phyloP scores from a whole-genome alignment of 1,140 invertebrate species.

The Anastrepha ludens region DNA sequence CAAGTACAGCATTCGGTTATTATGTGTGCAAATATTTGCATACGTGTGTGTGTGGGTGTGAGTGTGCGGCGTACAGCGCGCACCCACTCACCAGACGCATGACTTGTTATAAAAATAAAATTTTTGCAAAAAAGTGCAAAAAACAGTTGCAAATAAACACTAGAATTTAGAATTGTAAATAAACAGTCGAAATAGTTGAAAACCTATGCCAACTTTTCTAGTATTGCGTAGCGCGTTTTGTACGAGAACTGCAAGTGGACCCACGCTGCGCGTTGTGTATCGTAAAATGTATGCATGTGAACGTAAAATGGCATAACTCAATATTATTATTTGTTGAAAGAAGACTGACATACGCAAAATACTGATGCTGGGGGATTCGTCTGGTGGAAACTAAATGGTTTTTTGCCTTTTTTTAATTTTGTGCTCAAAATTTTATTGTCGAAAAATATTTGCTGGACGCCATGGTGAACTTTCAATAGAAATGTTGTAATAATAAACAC shows the following conservation, averaged over 20 bases:
- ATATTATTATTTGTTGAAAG: no score
- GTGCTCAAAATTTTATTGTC: no score
- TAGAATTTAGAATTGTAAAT: conserved; percentile 44
- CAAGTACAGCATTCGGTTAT: conserved; percentile 22
- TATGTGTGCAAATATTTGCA: background rate
- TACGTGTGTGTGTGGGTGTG: background rate
- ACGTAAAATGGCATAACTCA: background rate
- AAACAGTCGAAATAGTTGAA: conserved; percentile 14
- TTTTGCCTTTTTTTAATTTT: no score
- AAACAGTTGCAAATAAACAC: background rate
- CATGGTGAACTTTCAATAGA: no score
- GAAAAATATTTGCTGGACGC: no score
- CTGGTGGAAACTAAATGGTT: no score
- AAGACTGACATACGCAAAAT: no score
- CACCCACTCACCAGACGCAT: conserved; percentile 49
- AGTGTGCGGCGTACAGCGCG: background rate
- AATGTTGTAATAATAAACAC: no score
- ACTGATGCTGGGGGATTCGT: no score
- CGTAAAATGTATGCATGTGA: no score
- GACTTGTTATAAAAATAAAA: conserved; percentile 44
- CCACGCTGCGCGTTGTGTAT: background rate
- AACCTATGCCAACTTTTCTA: conserved; percentile 48
- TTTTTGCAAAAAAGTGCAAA: background rate
- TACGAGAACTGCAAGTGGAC: background rate
- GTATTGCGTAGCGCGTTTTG: conserved; percentile 27